Evolutionary conservation across 2,888 invertebrate species (phyloP).

Genomic region (Apamea sordens): DNA sequence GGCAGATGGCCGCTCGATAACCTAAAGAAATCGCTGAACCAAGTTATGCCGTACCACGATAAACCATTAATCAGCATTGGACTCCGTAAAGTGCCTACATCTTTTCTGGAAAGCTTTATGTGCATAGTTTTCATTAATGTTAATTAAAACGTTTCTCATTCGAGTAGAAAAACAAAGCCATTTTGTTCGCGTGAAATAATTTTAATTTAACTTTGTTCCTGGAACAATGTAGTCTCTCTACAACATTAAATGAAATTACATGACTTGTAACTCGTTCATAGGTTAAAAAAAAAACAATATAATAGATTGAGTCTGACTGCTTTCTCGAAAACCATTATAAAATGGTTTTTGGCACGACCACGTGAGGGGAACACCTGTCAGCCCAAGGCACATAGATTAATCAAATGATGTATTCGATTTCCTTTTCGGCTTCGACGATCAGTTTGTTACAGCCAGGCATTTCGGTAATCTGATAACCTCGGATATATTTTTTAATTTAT

Average conservation of each 20-base stretch:
- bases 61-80: slow-evolving; percentile 9
- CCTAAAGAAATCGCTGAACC: slow-evolving; percentile 21
- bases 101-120: slow-evolving; percentile 10
- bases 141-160: slow-evolving; percentile 52
- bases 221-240: background rate
- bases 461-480: background rate
- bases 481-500: background rate
- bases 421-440: slow-evolving; percentile 1
- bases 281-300: slow-evolving; percentile 31
- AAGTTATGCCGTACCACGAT: background rate
- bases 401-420: slow-evolving; percentile 19
- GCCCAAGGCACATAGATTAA: slow-evolving; percentile 25
- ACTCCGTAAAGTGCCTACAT: background rate
- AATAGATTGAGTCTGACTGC: slow-evolving; percentile 19
- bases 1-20: slow-evolving; percentile 24
- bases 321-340: slow-evolving; percentile 13
- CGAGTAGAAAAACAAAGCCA: slow-evolving; percentile 40
- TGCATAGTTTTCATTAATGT: slow-evolving; percentile 28
- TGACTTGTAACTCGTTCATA: slow-evolving; percentile 38
- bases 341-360: slow-evolving; percentile 16
- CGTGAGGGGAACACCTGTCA: slow-evolving; percentile 7
- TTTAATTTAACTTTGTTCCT: slow-evolving; percentile 39
- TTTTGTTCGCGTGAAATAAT: slow-evolving; percentile 24
- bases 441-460: background rate
- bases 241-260: slow-evolving; percentile 21